Evolutionary conservation across 2,888 invertebrate species (phyloP).

Genomic region (Dynastes tityus): DNA sequence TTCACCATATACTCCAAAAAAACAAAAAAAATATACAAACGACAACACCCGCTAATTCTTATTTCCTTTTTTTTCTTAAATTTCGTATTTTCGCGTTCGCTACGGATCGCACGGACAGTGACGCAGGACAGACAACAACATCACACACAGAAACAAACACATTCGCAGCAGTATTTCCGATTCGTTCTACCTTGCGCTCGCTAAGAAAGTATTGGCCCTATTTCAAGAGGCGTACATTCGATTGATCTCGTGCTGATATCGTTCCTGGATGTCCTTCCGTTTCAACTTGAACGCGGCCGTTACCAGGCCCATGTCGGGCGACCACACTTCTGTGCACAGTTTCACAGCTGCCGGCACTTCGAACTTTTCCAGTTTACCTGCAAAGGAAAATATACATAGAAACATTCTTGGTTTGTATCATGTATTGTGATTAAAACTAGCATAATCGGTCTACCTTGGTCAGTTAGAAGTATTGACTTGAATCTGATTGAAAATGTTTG

Average conservation of each 20-base stretch:
- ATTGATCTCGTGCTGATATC: conserved; percentile 93
- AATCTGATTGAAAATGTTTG: too few species aligned
- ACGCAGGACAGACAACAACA: conserved; percentile 20
- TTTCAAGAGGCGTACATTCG: conserved; percentile 95
- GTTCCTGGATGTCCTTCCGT: conserved; percentile 95
- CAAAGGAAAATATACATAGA: neutral
- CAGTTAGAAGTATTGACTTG: too few species aligned
- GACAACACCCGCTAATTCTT: too few species aligned
- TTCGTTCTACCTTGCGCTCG: conserved; percentile 41
- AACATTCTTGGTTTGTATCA: too few species aligned
- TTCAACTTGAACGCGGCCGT: conserved; percentile 99
- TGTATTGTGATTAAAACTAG: too few species aligned
- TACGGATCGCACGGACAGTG: conserved; percentile 19
- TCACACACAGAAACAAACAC: conserved; percentile 14
- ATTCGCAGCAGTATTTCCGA: conserved; percentile 16
- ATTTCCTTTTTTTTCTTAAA: too few species aligned
- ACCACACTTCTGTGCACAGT: conserved; percentile 94
- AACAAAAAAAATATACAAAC: too few species aligned
- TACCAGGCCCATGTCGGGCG: conserved; percentile 96
- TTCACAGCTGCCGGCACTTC: conserved; percentile 94
- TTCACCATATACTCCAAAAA: conserved; percentile 4
- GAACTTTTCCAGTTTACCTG: conserved; percentile 91
- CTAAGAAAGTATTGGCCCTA: conserved; percentile 40
- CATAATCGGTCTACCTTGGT: too few species aligned
- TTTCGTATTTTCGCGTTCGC: neutral